Evolutionary conservation across 2,113 vertebrate species (phyloP).

Genomic region (Edolisoma coerulescens): DNA sequence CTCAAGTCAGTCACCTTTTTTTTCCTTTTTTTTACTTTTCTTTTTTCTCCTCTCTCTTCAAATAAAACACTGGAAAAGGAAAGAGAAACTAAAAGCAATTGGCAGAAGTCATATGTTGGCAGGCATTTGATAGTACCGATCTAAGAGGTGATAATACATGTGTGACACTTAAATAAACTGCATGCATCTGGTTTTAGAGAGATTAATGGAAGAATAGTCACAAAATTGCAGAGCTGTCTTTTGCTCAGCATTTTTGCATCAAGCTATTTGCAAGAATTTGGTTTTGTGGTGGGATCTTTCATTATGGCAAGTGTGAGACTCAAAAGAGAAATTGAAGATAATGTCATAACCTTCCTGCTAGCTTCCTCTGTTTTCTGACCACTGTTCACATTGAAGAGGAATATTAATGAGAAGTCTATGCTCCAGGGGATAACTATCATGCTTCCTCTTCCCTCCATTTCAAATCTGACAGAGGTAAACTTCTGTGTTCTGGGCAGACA

Average conservation of each 20-base stretch:
- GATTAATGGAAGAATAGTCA: background rate
- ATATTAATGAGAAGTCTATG: background rate
- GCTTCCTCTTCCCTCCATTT: background rate
- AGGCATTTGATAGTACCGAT: background rate
- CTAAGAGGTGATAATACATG: constrained; percentile 1
- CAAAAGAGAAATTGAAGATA: background rate
- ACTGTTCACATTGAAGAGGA: background rate
- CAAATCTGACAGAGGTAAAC: background rate
- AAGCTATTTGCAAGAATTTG: background rate
- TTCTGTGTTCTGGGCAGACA: background rate
- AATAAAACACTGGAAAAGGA: background rate
- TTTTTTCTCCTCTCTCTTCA: background rate
- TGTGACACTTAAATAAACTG: background rate
- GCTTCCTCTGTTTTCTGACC: background rate
- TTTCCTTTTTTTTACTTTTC: no score
- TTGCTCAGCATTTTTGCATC: background rate
- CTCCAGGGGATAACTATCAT: background rate
- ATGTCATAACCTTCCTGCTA: background rate
- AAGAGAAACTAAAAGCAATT: background rate
- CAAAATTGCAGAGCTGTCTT: background rate
- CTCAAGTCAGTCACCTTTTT: background rate
- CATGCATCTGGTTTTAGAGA: background rate
- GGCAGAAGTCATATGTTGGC: background rate
- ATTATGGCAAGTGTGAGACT: background rate
- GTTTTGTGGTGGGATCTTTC: background rate